A percentile compares a stretch with the other conserved stretches of the same genome.
Evolutionary conservation across 1,140 invertebrate genomes (phyloP).

Genomic region (Orchestia grillus): DNA sequence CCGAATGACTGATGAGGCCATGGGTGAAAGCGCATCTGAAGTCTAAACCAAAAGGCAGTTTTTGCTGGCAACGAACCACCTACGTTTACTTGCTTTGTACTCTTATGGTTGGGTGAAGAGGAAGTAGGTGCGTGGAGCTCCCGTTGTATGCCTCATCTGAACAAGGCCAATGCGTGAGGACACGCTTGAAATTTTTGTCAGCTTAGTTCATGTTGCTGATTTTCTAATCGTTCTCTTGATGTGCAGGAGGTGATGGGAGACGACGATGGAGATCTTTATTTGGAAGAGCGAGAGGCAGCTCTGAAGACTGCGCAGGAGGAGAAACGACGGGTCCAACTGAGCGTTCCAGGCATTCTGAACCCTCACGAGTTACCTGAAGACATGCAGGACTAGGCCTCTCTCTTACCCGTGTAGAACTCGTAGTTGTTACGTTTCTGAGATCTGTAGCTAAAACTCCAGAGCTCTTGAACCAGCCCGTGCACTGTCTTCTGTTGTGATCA

Average conservation of each 20-base stretch:
- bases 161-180: no score
- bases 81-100: no score
- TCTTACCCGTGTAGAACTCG: background rate
- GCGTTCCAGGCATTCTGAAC: slow-evolving; percentile 96
- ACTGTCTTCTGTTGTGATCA: slow-evolving; percentile 18
- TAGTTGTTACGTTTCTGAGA: slow-evolving; percentile 26
- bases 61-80: no score
- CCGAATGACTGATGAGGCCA: no score
- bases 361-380: slow-evolving; percentile 97
- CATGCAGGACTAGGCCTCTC: slow-evolving; percentile 85
- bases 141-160: no score
- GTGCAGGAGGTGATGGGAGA: slow-evolving; percentile 83
- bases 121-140: no score
- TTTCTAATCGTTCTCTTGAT: background rate
- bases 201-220: no score
- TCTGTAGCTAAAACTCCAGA: slow-evolving; percentile 25
- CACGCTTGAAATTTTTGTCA: no score
- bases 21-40: no score
- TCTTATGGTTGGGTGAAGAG: no score
- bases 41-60: no score
- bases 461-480: background rate
- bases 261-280: slow-evolving; percentile 95
- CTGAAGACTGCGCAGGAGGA: slow-evolving; percentile 91
- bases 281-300: slow-evolving; percentile 93
- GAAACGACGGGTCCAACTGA: slow-evolving; percentile 91